phyloP scores from a whole-genome alignment of 2,797 vertebrate genomes.

The Kryptopterus vitreolus region DNA sequence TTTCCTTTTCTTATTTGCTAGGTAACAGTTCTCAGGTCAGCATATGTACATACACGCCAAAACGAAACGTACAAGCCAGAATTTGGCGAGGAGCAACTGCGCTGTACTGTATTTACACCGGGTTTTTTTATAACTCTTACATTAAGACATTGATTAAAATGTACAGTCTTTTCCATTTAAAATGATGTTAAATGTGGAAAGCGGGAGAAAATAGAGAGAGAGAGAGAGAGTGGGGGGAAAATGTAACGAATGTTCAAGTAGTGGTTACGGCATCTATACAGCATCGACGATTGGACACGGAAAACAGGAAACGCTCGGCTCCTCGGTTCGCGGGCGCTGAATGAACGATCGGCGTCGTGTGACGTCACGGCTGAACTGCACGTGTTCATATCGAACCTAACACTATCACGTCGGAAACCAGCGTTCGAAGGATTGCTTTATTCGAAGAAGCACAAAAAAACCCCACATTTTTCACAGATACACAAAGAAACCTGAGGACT shows the following conservation, averaged over 20 bases:
- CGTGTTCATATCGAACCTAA: background rate
- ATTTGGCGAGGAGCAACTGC: conserved; percentile 90
- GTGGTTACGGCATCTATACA: conserved; percentile 42
- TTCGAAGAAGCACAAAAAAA: background rate
- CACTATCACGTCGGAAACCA: background rate
- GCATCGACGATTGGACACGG: conserved; percentile 8
- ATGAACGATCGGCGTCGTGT: background rate
- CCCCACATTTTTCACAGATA: background rate
- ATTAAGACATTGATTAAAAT: conserved; percentile 61
- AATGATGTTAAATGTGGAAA: conserved; percentile 44
- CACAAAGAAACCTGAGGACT: conserved; percentile 28
- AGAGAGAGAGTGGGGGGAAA: background rate
- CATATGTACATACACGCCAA: conserved; percentile 80
- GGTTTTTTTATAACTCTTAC: conserved; percentile 25
- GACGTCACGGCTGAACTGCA: background rate
- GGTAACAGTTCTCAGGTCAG: conserved; percentile 98
- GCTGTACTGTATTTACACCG: conserved; percentile 74
- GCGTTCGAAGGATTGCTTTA: background rate
- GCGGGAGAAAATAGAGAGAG: background rate
- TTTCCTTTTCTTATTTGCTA: conserved; percentile 80
- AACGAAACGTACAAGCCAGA: conserved; percentile 86
- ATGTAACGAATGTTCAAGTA: conserved; percentile 37
- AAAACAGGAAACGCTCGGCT: conserved; percentile 10
- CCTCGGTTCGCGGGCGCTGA: background rate
- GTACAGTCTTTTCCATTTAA: conserved; percentile 19